Conservation (phyloP, 2,113 vertebrate species). For the Alexandromys fortis region DNA sequence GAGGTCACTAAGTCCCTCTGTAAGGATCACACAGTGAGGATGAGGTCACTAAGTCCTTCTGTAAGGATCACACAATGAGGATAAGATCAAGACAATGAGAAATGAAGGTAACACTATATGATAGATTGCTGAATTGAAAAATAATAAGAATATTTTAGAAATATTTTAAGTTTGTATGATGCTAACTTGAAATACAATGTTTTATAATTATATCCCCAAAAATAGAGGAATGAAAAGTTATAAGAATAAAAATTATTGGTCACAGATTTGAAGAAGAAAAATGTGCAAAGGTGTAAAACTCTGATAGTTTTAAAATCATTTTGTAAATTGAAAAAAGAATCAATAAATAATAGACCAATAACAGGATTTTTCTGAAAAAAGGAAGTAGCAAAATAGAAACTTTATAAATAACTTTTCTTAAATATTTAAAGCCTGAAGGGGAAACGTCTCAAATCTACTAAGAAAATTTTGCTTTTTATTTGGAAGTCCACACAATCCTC, state of each 20-base stretch:
- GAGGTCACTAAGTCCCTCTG: background rate
- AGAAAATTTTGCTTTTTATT: background rate
- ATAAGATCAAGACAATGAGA: conserved; percentile 42
- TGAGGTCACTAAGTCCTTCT: background rate
- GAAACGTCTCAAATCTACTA: background rate
- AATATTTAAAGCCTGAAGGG: background rate
- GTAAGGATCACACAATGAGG: background rate
- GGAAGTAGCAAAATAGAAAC: conserved; percentile 30
- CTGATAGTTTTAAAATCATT: background rate
- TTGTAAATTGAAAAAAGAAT: background rate
- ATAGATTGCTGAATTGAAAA: conserved; percentile 49
- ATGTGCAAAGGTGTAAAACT: conserved; percentile 5
- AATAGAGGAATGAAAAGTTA: conserved; percentile 33
- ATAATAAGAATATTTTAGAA: conserved; percentile 5
- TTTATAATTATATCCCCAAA: conserved; percentile 31
- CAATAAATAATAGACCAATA: background rate
- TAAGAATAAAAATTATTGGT: background rate
- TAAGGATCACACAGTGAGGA: background rate
- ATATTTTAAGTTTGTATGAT: background rate
- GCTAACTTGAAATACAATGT: conserved; percentile 15
- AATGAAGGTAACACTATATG: conserved; percentile 5
- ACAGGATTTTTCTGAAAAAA: conserved; percentile 8
- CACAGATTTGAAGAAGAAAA: background rate
- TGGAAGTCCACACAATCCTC: background rate
- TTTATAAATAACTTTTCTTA: background rate